These are phyloP conservation scores for Drosophila formosana DNA, from an alignment of 2,888 invertebrate species.

Conservation along the genomic window DNA sequence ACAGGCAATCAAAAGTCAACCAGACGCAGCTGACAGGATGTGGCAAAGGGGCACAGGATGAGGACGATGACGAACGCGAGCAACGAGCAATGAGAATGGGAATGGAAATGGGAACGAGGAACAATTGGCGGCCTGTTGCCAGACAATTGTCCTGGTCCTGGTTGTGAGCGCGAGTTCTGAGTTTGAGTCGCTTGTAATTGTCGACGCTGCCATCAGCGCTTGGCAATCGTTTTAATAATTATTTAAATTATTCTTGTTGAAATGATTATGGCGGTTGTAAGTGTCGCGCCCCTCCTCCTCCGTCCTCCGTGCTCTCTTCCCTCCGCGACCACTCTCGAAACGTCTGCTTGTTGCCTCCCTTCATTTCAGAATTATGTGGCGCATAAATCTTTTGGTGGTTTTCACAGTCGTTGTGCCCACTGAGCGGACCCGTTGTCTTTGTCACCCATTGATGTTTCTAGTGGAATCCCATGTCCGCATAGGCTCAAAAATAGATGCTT, in stretches of 20 bases:
- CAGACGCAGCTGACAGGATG: constrained; percentile 55
- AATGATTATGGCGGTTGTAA: constrained; percentile 80
- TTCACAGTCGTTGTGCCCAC: constrained; percentile 63
- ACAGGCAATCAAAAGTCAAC: constrained; percentile 63
- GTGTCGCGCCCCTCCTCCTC: constrained; percentile 60
- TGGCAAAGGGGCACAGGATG: constrained; percentile 19
- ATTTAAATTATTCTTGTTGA: constrained; percentile 83
- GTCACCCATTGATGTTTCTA: constrained; percentile 8
- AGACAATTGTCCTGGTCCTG: constrained; percentile 23
- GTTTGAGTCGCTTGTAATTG: constrained; percentile 64
- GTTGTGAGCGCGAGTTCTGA: neutral
- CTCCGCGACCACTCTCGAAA: constrained; percentile 1
- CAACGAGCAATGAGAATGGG: constrained; percentile 5
- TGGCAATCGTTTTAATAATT: constrained; percentile 81
- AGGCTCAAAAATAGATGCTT: constrained; percentile 24
- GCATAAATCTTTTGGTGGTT: constrained; percentile 82
- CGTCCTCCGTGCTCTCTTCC: no score
- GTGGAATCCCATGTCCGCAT: neutral
- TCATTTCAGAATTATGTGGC: constrained; percentile 66
- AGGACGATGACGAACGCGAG: neutral
- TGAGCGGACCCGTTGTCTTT: constrained; percentile 14
- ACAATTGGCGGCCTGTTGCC: constrained; percentile 66
- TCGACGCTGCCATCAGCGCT: constrained; percentile 67
- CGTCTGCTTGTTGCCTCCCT: constrained; percentile 18
- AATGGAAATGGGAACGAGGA: neutral